Evolutionary conservation across 2,113 vertebrate genomes (phyloP), one percentile per base, ranked within the genome.

Genomic region (Menidia beryllina): DNA sequence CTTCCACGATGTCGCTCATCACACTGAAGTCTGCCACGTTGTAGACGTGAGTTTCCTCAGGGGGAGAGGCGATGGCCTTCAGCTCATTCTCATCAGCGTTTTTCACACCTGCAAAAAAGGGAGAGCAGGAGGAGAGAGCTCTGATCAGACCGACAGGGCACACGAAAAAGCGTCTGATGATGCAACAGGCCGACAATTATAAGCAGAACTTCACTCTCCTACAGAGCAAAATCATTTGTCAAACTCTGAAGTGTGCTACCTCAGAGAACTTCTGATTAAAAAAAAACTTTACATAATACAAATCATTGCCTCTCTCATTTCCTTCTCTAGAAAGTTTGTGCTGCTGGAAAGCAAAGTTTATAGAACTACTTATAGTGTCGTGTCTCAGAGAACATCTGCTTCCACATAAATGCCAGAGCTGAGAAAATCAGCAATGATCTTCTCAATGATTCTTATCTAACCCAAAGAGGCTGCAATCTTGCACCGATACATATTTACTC

Each of bases 11-110:
- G 7, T 95, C 94, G 49, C 95, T 93, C 98, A 99, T 99, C 88
- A 96, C 93, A 36, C 93, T 95, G 10, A 99, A 99, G 80, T 98
- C 98, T 0, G 96, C 97, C 51, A 98, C 98, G 0, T 99, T 98
- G 92, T 99, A 99, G 64, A 98, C 95, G 0, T 99, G 98, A 0
- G 94, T 96, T 43, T 94, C 94, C 81, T 96, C 93, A 0, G 98
- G 97, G 7, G 97, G 94, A 0, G 98, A 99, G 5, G 96, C 97
- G 13, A 99, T 98, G 61, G 95, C 94, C 81, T 90, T 95, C 76
- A 99, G 91, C 85, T 99, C 97, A 3, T 94, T 96, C 87, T 96
- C 93, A 52, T 99, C 98, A 0, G 98, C 98, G 4, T 98, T 98
- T 86, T 99, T 99, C 63, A 98, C 98, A 83, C 98, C 97, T 98